Conservation (phyloP, 2,113 vertebrate genomes). For the Xenopus borealis region DNA sequence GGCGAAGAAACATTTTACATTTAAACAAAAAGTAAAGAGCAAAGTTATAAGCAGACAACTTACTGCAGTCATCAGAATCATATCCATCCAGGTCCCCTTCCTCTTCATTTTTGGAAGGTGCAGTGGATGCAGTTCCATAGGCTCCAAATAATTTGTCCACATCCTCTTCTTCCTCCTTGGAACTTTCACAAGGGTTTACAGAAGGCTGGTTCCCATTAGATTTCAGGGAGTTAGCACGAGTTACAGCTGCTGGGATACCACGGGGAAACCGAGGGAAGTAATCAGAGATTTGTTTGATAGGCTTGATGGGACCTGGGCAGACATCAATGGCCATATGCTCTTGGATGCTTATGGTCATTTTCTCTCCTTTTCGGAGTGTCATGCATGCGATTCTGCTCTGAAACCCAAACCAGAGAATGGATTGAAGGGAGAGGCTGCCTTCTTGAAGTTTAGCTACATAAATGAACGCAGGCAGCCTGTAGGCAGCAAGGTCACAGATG, state of each 20-base stretch:
- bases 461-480: slow-evolving; percentile 19
- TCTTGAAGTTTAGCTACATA: slow-evolving; percentile 46
- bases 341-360: slow-evolving; percentile 94
- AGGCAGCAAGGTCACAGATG: neutral
- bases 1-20: too few species aligned
- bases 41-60: slow-evolving; percentile 62
- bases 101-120: slow-evolving; percentile 73
- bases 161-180: slow-evolving; percentile 67
- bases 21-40: neutral
- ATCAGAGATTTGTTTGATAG: slow-evolving; percentile 95
- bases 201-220: slow-evolving; percentile 65
- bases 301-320: slow-evolving; percentile 90
- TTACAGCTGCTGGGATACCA: slow-evolving; percentile 79
- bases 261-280: slow-evolving; percentile 94
- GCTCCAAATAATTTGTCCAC: slow-evolving; percentile 76
- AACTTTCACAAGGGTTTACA: slow-evolving; percentile 61
- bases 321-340: slow-evolving; percentile 97
- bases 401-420: slow-evolving; percentile 55
- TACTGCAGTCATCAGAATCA: slow-evolving; percentile 97
- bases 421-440: slow-evolving; percentile 40
- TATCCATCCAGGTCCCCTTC: slow-evolving; percentile 87
- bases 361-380: slow-evolving; percentile 98
- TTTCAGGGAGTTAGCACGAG: slow-evolving; percentile 67
- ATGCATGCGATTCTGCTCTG: slow-evolving; percentile 85
- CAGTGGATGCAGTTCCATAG: slow-evolving; percentile 54